These are phyloP conservation scores for Oncorhynchus kisutch DNA, from an alignment of 2,113 vertebrate genomes.

Conservation along the genomic window DNA sequence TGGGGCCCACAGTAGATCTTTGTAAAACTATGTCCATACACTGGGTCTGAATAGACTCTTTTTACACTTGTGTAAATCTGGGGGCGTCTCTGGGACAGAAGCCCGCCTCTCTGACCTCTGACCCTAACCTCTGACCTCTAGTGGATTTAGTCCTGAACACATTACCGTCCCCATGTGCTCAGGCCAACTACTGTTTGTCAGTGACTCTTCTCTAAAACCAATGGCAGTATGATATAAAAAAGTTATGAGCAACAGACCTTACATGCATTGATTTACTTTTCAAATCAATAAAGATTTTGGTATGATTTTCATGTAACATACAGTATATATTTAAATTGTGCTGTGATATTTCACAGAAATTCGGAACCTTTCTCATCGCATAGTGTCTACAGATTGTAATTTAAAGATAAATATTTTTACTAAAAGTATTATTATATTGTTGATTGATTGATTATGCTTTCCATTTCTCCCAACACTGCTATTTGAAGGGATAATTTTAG, in stretches of 20 bases:
- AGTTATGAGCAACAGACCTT: neutral
- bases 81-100: slow-evolving; percentile 61
- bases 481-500: too few relatives aligned
- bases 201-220: neutral
- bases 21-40: slow-evolving; percentile 71
- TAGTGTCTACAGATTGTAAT: too few relatives aligned
- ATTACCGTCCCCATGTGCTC: slow-evolving; percentile 50
- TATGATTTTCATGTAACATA: neutral
- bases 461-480: too few relatives aligned
- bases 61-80: slow-evolving; percentile 80
- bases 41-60: slow-evolving; percentile 74
- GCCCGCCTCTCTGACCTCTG: slow-evolving; percentile 66
- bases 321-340: too few relatives aligned
- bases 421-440: too few relatives aligned
- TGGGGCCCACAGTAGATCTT: slow-evolving; percentile 71
- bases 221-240: neutral
- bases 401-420: too few relatives aligned
- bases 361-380: too few relatives aligned
- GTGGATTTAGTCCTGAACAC: slow-evolving; percentile 67
- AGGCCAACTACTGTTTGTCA: slow-evolving; percentile 36
- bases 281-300: neutral
- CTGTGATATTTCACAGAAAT: too few relatives aligned
- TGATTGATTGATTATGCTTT: too few relatives aligned
- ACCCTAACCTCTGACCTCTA: slow-evolving; percentile 74
- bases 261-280: neutral